Evolutionary conservation across 2,888 invertebrate species (phyloP), one percentile per base, ranked within the genome.

Genomic region (Cryptophagus acutangulus): DNA sequence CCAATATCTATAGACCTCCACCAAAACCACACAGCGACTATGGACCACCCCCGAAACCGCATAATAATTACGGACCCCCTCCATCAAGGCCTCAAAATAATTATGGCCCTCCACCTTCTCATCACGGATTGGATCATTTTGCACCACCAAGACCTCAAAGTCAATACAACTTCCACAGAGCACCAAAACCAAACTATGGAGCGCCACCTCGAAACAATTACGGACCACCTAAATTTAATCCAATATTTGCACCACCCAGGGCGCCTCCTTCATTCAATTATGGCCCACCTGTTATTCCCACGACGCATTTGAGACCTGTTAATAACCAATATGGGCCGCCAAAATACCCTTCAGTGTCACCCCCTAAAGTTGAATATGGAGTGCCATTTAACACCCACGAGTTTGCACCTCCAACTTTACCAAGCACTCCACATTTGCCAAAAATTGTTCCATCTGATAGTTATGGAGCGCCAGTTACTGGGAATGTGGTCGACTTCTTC

Each of bases 381-480:
- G n/a, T n/a, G n/a, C n/a, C n/a, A n/a, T n/a, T n/a, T n/a, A n/a
- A n/a, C n/a, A n/a, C n/a, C n/a, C n/a, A n/a, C n/a, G n/a, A n/a
- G n/a, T n/a, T n/a, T n/a, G n/a, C 6, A 5, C 28, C 28, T 28
- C 31, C 31, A 15, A 31, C 14, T 31, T 12, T 31, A 15, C n/a
- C 24, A n/a, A 9, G 15, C 4, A 31, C 31, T 3, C n/a, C 16
- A 8, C 31, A 13, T 3, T 17, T 34, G 4, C 48, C 51, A 14
- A 46, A 55, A 16, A 54, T 54, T 8, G 62, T 64, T 42, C 65
- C 66, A 10, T 65, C 67, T 24, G 66, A 70, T 37, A 63, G 63
- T 31, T 62, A 70, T 38, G 68, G 70, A 15, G 57, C 67, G 39
- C 65, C 70, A 26, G 63, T 71, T 9, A 63, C 71, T 52, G 40